Percentiles rank a stretch among this genome's conserved stretches.
phyloP scores from a whole-genome alignment of 2,888 invertebrate genomes.

The Epinotia demarniana region DNA sequence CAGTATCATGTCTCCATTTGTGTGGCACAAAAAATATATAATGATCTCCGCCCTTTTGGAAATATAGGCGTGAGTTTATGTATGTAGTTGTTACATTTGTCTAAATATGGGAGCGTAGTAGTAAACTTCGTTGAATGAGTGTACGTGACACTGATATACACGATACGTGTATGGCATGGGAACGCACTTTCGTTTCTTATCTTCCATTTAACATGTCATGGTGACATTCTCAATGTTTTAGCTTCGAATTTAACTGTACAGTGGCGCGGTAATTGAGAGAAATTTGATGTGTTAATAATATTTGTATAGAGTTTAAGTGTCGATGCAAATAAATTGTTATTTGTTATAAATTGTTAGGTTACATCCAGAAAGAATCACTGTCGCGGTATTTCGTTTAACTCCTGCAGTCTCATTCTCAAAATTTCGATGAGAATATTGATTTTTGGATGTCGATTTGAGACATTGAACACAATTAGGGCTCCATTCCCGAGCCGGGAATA shows the following conservation, averaged over 20 bases:
- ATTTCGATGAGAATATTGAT: too few relatives aligned
- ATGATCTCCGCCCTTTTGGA: too few relatives aligned
- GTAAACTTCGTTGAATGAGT: neutral
- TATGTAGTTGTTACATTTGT: neutral
- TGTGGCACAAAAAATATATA: too few relatives aligned
- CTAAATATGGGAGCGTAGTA: neutral
- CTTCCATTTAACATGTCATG: slow-evolving; percentile 20
- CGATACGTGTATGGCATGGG: slow-evolving; percentile 1
- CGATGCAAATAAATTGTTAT: neutral
- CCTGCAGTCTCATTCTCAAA: too few relatives aligned
- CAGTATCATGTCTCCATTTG: too few relatives aligned
- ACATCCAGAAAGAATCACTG: too few relatives aligned
- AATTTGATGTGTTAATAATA: slow-evolving; percentile 14
- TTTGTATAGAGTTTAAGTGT: neutral
- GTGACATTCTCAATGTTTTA: slow-evolving; percentile 13
- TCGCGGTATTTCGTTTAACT: too few relatives aligned
- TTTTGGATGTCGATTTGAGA: too few relatives aligned
- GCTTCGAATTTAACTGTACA: neutral
- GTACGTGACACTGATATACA: slow-evolving; percentile 4
- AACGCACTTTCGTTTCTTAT: slow-evolving; percentile 24
- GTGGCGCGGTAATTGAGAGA: slow-evolving; percentile 3
- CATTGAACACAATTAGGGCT: too few relatives aligned
- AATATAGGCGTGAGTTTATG: too few relatives aligned
- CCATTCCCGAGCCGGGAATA: too few relatives aligned
- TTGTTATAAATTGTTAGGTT: too few relatives aligned